Evolutionary conservation across 2,888 invertebrate genomes (phyloP), one percentile per base, ranked within the genome.

Genomic region (Tricholauxania praeusta): DNA sequence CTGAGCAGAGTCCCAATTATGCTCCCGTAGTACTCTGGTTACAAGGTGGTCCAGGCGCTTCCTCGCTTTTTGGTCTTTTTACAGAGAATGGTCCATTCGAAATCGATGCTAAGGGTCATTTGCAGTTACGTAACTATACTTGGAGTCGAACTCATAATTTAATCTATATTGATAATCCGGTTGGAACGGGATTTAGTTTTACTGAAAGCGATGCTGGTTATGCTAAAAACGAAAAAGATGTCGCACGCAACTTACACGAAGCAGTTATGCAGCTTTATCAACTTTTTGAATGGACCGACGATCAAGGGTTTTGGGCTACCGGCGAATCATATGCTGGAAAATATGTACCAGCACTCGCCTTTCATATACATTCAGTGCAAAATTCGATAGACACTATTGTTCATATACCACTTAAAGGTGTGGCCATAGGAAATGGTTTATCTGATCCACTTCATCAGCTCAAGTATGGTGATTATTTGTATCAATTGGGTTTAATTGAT

Each of bases 101-200:
- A 65, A 89, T 93, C 0, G 89, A 89, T 65, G 78, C 81, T 17
- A 82, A 85, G 10, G 87, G 85, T 22, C 83, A 83, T 64, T 76
- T 88, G 74, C 88, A 83, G 85, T 84, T 90, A 76, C 90, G 95
- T 55, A 90, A 93, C 79, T 93, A 92, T 79, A 91, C 93, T 12
- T 98, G 97, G 97, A 93, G 92, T 71, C 87, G 90, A 55, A 91
- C 91, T 12, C 94, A 95, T 52, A 83, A 86, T 77, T 94, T 97
- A 57, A 90, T 98, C 71, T 98, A 95, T 84, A 93, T 98, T 72
- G 97, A 98, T 85, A 97, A 96, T 86, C 97, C 97, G 0, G 97
- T 95, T 0, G 96, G 96, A 2, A 94, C 96, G 3, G 97, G 97
- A 0, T 98, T 93, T 84, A 97, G 97, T 87, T 97, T 96, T 82